A percentile compares a stretch with the other conserved stretches of the same genome.
phyloP scores from a whole-genome alignment of 1,140 invertebrate genomes.

The Limonius californicus region DNA sequence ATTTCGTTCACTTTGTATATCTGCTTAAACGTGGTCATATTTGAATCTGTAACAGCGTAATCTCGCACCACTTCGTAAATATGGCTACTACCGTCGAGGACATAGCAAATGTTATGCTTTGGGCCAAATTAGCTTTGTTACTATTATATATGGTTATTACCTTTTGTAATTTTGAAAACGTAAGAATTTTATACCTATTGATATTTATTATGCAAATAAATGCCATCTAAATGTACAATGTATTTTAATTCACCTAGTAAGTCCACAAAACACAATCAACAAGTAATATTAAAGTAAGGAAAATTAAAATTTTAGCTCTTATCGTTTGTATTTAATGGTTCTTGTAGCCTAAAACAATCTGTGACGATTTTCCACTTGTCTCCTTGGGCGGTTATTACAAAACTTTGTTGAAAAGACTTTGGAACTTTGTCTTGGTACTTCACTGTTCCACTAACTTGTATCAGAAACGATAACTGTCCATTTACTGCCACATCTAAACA shows the following conservation, averaged over 20 bases:
- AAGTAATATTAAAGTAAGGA: too few relatives aligned
- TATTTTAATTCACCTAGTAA: background rate
- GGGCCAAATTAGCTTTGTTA: conserved; percentile 1
- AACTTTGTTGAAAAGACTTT: conserved; percentile 75
- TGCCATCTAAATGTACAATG: background rate
- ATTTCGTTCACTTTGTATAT: too few relatives aligned
- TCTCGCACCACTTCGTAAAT: too few relatives aligned
- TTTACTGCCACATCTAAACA: conserved; percentile 52
- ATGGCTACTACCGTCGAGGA: too few relatives aligned
- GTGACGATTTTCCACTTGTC: conserved; percentile 88
- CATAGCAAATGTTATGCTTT: background rate
- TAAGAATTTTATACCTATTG: conserved; percentile 28
- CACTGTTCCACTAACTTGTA: conserved; percentile 71
- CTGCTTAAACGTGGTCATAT: too few relatives aligned
- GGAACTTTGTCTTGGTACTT: conserved; percentile 60
- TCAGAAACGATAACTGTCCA: conserved; percentile 66
- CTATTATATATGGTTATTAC: background rate
- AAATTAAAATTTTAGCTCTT: conserved; percentile 1
- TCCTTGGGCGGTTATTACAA: conserved; percentile 74
- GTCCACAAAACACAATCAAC: too few relatives aligned
- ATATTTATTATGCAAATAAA: conserved; percentile 21
- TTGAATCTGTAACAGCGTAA: too few relatives aligned
- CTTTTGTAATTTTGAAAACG: conserved; percentile 17
- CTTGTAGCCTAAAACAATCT: conserved; percentile 74
- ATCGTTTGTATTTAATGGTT: conserved; percentile 40